phyloP scores from a whole-genome alignment of 2,113 vertebrate genomes.

The Nanger granti region DNA sequence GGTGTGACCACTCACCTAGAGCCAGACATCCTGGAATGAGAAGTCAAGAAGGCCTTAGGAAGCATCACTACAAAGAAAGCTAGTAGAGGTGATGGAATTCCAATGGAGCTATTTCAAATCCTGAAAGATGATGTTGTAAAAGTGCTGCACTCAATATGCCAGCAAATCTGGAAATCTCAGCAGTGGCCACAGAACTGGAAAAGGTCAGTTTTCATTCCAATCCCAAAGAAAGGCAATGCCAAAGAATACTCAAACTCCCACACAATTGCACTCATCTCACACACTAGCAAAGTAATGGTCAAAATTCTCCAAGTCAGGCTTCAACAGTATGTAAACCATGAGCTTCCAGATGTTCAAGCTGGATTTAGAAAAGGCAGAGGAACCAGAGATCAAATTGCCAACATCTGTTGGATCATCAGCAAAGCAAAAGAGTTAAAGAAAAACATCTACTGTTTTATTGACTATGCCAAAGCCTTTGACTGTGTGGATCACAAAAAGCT shows the following conservation, averaged over 20 bases:
- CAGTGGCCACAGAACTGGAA: not conserved
- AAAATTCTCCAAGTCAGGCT: not conserved
- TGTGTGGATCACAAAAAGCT: not conserved
- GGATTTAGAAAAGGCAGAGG: not conserved
- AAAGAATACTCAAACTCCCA: not conserved
- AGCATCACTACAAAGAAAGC: not conserved
- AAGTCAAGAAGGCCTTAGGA: not conserved
- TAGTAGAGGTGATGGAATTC: not conserved
- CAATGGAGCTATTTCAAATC: not conserved
- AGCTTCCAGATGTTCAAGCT: not conserved
- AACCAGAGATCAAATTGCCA: not conserved
- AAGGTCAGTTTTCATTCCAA: not conserved
- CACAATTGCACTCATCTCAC: not conserved
- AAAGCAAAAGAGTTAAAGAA: not conserved
- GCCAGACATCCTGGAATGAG: not conserved
- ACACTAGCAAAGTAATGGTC: accelerated
- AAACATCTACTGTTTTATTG: not conserved
- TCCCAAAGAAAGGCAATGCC: not conserved
- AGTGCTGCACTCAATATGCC: not conserved
- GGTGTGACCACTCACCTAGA: not conserved
- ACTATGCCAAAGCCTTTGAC: not conserved
- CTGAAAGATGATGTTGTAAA: not conserved
- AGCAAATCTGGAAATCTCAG: not conserved
- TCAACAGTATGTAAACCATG: not conserved
- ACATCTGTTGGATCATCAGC: not conserved